Conservation (phyloP, 1,140 invertebrate species). For the Zaprionus africanus region DNA sequence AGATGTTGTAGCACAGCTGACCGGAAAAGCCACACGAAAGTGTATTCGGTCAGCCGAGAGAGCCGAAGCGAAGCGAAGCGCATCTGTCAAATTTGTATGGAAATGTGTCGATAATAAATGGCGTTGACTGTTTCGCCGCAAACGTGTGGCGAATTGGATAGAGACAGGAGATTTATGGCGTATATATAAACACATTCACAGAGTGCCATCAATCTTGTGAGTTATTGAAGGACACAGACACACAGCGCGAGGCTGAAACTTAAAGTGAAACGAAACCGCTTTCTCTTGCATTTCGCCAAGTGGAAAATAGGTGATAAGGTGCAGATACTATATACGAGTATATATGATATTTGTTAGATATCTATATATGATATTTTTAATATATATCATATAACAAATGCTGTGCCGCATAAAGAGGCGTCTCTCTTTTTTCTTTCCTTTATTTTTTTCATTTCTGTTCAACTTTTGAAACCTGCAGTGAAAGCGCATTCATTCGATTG, state of each 20-base stretch:
- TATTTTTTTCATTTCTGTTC: background rate
- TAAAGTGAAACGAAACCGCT: background rate
- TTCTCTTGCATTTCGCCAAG: background rate
- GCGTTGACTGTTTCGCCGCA: slow-evolving; percentile 15
- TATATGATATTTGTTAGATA: too few relatives aligned
- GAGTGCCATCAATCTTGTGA: background rate
- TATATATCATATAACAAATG: too few relatives aligned
- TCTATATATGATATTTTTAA: too few relatives aligned
- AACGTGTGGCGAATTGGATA: slow-evolving; percentile 43
- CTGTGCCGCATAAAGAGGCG: background rate
- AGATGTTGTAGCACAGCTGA: background rate
- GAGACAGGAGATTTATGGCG: background rate
- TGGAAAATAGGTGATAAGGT: background rate
- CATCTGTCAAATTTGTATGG: slow-evolving; percentile 67
- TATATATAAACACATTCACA: background rate
- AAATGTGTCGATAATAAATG: slow-evolving; percentile 57
- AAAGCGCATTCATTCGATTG: slow-evolving; percentile 2
- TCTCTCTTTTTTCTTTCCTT: background rate
- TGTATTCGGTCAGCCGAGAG: background rate
- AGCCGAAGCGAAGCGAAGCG: background rate
- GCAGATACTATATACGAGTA: too few relatives aligned
- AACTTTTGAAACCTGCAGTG: background rate
- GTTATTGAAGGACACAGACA: slow-evolving; percentile 36
- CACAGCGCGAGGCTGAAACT: background rate
- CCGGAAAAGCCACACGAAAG: slow-evolving; percentile 14